Percentiles rank a stretch among this genome's conserved stretches.
Evolutionary conservation across 2,113 vertebrate genomes (phyloP).

Genomic region (Xiphorhynchus elegans): DNA sequence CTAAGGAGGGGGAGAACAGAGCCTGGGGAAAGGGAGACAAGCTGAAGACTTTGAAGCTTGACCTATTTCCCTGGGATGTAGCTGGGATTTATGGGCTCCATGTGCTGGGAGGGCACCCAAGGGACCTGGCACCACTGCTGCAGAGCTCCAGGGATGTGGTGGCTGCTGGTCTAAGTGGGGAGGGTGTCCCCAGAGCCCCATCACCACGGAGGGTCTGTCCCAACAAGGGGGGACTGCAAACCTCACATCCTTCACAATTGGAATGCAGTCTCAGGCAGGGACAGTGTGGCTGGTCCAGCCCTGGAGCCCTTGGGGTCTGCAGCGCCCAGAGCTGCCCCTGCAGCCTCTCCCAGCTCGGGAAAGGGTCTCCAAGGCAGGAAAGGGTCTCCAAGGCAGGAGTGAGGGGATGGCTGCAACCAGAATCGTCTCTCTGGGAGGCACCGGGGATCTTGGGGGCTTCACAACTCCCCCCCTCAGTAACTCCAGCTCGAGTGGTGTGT

Average conservation of each 20-base stretch:
- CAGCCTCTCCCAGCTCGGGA: neutral
- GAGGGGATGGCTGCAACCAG: neutral
- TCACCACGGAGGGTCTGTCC: neutral
- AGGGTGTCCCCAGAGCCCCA: neutral
- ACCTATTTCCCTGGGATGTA: neutral
- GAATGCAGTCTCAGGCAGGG: neutral
- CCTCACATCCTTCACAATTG: accelerated
- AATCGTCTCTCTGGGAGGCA: neutral
- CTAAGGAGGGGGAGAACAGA: neutral
- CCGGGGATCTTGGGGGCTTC: neutral
- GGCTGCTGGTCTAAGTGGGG: neutral
- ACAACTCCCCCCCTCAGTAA: neutral
- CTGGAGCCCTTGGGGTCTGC: accelerated
- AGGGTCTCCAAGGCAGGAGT: neutral
- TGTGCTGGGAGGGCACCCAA: neutral
- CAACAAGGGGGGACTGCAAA: neutral
- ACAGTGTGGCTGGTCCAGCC: neutral
- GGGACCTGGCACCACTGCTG: neutral
- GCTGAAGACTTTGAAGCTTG: neutral
- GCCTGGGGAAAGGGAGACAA: neutral
- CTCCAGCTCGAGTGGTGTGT: neutral
- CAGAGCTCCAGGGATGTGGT: neutral
- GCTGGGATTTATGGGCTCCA: neutral
- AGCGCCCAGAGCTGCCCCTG: neutral
- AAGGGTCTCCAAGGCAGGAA: neutral